A percentile compares a stretch with the other conserved stretches of the same genome.
These are phyloP conservation scores for Tamias sibiricus DNA, from an alignment of 2,113 vertebrate genomes.

Conservation along the genomic window DNA sequence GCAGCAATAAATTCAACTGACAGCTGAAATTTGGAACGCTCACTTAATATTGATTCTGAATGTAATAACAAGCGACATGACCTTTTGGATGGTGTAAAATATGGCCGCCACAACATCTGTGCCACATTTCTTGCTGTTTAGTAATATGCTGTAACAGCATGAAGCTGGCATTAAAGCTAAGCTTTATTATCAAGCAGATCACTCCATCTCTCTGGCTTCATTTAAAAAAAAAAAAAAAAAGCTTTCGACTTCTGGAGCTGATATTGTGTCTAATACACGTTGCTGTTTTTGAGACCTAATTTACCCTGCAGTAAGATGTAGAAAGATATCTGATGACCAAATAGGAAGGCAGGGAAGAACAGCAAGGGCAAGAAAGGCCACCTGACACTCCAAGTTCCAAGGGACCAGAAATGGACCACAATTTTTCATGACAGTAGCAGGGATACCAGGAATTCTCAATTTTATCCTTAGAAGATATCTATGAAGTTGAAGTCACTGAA, in stretches of 20 bases:
- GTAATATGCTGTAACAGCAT: slow-evolving; percentile 92
- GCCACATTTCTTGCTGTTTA: slow-evolving; percentile 92
- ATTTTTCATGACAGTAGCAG: background rate
- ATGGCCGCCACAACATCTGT: slow-evolving; percentile 92
- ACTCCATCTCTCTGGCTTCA: slow-evolving; percentile 87
- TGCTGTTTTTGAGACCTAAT: slow-evolving; percentile 78
- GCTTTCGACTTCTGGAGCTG: slow-evolving; percentile 78
- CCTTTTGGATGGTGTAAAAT: slow-evolving; percentile 92
- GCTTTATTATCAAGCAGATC: slow-evolving; percentile 91
- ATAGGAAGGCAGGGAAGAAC: background rate
- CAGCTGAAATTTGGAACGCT: slow-evolving; percentile 91
- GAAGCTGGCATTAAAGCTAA: slow-evolving; percentile 90
- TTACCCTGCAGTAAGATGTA: slow-evolving; percentile 70
- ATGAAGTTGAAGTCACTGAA: background rate
- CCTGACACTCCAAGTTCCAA: slow-evolving; percentile 41
- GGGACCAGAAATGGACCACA: background rate
- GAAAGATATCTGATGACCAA: slow-evolving; percentile 55
- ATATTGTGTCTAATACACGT: slow-evolving; percentile 62
- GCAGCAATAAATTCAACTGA: slow-evolving; percentile 91
- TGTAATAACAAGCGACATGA: slow-evolving; percentile 92
- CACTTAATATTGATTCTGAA: slow-evolving; percentile 93
- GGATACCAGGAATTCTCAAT: background rate
- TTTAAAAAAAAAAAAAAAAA: slow-evolving; percentile 83
- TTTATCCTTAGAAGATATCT: slow-evolving; percentile 33
- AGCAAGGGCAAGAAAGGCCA: background rate